These are phyloP conservation scores for Anneissia japonica DNA, from an alignment of 35 echinoderm and acorn worm species.

Conservation along the genomic window DNA sequence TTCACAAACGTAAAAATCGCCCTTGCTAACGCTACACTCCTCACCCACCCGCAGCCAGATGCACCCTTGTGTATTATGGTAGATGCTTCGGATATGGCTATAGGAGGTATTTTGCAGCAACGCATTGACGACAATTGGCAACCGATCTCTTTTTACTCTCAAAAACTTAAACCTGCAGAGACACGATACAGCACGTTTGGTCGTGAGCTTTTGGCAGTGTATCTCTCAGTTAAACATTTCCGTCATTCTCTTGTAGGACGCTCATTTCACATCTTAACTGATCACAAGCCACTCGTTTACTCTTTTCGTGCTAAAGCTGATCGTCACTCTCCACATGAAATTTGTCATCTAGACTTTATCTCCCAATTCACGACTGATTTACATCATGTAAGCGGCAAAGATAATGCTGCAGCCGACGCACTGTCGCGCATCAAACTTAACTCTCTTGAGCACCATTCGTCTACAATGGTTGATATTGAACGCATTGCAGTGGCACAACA, in stretches of 20 bases:
- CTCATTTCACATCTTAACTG: slow-evolving; percentile 23
- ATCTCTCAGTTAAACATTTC: slow-evolving; percentile 34
- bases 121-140: slow-evolving; percentile 25
- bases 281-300: slow-evolving; percentile 49
- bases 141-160: slow-evolving; percentile 39
- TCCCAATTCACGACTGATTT: slow-evolving; percentile 51
- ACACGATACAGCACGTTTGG: slow-evolving; percentile 34
- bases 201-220: slow-evolving; percentile 33
- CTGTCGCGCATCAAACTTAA: neutral
- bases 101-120: slow-evolving; percentile 9
- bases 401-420: slow-evolving; percentile 7
- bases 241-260: slow-evolving; percentile 31
- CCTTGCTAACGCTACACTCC: no score
- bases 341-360: slow-evolving; percentile 43
- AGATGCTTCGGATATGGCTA: neutral
- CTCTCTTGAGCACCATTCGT: neutral
- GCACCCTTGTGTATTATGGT: neutral
- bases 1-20: no score
- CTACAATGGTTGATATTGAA: slow-evolving; percentile 1
- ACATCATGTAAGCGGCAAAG: slow-evolving; percentile 32
- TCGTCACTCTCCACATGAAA: slow-evolving; percentile 24
- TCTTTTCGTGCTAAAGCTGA: slow-evolving; percentile 23
- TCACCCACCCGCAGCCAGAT: no score
- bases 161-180: slow-evolving; percentile 4
- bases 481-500: neutral